Evolutionary conservation across 2,888 invertebrate genomes (phyloP).

Genomic region (Hydraecia micacea): DNA sequence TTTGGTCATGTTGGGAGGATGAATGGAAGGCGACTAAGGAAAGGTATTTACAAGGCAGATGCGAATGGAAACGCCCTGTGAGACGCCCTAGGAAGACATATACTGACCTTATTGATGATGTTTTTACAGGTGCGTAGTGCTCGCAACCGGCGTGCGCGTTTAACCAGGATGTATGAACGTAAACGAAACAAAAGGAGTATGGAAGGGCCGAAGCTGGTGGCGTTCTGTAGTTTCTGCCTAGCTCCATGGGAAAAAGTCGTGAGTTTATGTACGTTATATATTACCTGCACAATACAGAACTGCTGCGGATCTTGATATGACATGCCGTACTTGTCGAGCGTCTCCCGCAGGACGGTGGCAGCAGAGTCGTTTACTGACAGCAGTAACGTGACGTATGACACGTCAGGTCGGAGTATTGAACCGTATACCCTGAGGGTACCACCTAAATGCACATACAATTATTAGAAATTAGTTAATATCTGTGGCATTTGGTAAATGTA

Average conservation of each 20-base stretch:
- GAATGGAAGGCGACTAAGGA: not conserved
- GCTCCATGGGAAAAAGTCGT: too few species aligned
- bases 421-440: slow-evolving; percentile 98
- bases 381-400: slow-evolving; percentile 99
- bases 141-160: not conserved
- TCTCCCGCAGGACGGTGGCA: slow-evolving; percentile 97
- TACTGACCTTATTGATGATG: not conserved
- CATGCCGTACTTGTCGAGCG: slow-evolving; percentile 98
- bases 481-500: not conserved
- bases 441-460: slow-evolving; percentile 86
- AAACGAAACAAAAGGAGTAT: not conserved
- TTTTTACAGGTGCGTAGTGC: not conserved
- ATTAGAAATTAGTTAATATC: slow-evolving; percentile 10
- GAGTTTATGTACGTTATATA: not conserved
- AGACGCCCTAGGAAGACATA: not conserved
- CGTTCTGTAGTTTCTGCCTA: too few species aligned
- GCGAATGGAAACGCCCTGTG: not conserved
- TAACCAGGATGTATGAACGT: not conserved
- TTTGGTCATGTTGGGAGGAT: not conserved
- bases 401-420: slow-evolving; percentile 98
- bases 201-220: too few species aligned
- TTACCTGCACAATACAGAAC: slow-evolving; percentile 98
- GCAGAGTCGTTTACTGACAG: slow-evolving; percentile 98
- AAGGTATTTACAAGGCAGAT: not conserved
- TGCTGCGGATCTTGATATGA: slow-evolving; percentile 96